Base-by-base conservation (phyloP, 2,113 vertebrate genomes). In the Solea senegalensis region DNA sequence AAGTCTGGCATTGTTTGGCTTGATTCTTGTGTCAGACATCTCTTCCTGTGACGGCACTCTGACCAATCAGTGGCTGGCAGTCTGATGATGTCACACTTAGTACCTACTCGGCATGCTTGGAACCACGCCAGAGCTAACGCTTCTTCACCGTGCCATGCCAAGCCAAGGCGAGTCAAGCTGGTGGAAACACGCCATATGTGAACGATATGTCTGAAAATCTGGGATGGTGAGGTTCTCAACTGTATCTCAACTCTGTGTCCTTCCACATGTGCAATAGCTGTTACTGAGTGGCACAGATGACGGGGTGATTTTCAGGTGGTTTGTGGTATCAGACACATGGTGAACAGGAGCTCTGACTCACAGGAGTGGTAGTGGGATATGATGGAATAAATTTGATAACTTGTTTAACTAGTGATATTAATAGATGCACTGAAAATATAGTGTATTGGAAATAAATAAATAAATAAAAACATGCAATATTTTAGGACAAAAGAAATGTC, bases 261-360 rank as follows among this genome's bases (percentile, higher is more conserved):
- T 9, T 51, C 34, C 43, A 7, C 9, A 16, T 50, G 39, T 64
- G 45, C 8, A 0, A 13, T 72, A 16, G 15, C 54, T 63, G 40
- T 75, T 53, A 55, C 27, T 50, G 11, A 50, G 40, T 57, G 16
- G 45, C 12, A 41, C 6, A 71, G 55, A 54, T 74, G 69, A 71
- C 34, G 48, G 13, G 43, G 44, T 52, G 34, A 14, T 28, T 27
- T 28, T 58, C 9, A 11, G 57, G 61, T 57, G 62, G 39, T 79
- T 73, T 70, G 72, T 53, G 62, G 61, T 57, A 51, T 51, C 56
- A 46, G 26, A 65, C 13, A 57, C 15, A 6, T 21, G 58, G 40
- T 63, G 41, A 71, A 39, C 4, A 13, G 27, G 28, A 40, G 41
- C 56, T 61, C 7, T 49, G 60, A 58, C 60, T 62, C 57, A 21